Evolutionary conservation across 2,888 invertebrate species (phyloP).

Genomic region (Troides aeacus): DNA sequence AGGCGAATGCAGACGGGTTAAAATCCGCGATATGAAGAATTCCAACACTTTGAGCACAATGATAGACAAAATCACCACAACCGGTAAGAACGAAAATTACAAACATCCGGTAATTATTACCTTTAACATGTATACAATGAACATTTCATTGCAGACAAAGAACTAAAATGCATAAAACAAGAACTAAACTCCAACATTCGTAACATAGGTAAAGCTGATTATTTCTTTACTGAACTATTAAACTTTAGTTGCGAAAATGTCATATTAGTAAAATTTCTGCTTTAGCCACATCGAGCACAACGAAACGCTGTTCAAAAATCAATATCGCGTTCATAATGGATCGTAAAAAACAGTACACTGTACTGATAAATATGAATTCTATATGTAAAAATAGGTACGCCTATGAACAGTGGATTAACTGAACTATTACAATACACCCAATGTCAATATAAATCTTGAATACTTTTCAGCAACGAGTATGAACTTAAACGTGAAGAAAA

Average conservation of each 20-base stretch:
- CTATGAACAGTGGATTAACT: slow-evolving; percentile 25
- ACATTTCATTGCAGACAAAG: slow-evolving; percentile 11
- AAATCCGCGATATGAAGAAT: neutral
- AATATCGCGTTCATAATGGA: slow-evolving; percentile 58
- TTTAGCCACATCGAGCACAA: slow-evolving; percentile 43
- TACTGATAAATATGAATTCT: slow-evolving; percentile 52
- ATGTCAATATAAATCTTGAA: neutral
- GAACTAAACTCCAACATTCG: slow-evolving; percentile 14
- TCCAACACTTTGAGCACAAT: slow-evolving; percentile 13
- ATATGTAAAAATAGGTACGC: slow-evolving; percentile 52
- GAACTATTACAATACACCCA: neutral
- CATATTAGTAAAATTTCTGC: slow-evolving; percentile 43
- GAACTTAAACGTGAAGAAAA: neutral
- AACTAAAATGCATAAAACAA: slow-evolving; percentile 15
- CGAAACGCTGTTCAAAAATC: slow-evolving; percentile 51
- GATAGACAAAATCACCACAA: slow-evolving; percentile 19
- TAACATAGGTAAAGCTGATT: neutral
- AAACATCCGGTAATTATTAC: neutral
- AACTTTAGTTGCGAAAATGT: slow-evolving; percentile 28
- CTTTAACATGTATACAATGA: neutral
- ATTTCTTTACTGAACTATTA: neutral
- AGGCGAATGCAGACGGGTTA: neutral
- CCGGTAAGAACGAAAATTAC: slow-evolving; percentile 5
- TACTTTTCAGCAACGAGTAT: slow-evolving; percentile 12
- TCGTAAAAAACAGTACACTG: slow-evolving; percentile 47